A percentile compares a stretch with the other conserved stretches of the same genome.
These are phyloP conservation scores for Trichechus manatus DNA, from an alignment of 2,113 vertebrate species.

Conservation along the genomic window DNA sequence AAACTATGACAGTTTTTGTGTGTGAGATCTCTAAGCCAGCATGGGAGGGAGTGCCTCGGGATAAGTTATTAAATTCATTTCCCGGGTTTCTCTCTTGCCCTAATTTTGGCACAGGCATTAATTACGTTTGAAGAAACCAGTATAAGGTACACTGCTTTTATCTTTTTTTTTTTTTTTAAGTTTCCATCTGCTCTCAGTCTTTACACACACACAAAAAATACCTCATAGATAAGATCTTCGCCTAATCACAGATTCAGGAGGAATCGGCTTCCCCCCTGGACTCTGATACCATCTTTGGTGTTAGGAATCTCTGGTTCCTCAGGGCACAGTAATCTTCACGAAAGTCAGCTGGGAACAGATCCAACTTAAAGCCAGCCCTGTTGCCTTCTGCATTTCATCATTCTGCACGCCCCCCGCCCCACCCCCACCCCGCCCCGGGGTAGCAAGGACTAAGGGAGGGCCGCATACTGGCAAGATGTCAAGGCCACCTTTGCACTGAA, in stretches of 20 bases:
- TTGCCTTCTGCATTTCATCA: background rate
- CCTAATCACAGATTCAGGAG: background rate
- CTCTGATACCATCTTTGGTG: background rate
- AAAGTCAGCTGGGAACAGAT: background rate
- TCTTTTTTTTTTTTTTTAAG: background rate
- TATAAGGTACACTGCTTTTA: slow-evolving; percentile 73
- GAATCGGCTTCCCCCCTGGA: background rate
- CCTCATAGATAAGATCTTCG: slow-evolving; percentile 60
- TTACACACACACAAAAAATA: slow-evolving; percentile 55
- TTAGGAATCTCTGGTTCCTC: background rate
- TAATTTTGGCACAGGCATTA: background rate
- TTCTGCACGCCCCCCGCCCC: too few relatives aligned
- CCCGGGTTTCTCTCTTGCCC: background rate
- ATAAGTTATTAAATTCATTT: background rate
- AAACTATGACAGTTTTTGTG: background rate
- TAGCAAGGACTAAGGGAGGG: background rate
- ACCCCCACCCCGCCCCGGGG: background rate
- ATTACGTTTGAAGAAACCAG: slow-evolving; percentile 9
- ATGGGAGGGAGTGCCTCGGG: background rate
- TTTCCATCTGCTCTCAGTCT: slow-evolving; percentile 17
- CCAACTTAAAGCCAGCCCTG: accelerated
- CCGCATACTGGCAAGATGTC: background rate
- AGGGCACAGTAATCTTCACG: background rate
- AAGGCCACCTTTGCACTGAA: background rate
- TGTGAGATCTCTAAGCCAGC: background rate